These are phyloP conservation scores for Miichthys miiuy DNA, from an alignment of 2,797 vertebrate genomes.

Conservation along the genomic window DNA sequence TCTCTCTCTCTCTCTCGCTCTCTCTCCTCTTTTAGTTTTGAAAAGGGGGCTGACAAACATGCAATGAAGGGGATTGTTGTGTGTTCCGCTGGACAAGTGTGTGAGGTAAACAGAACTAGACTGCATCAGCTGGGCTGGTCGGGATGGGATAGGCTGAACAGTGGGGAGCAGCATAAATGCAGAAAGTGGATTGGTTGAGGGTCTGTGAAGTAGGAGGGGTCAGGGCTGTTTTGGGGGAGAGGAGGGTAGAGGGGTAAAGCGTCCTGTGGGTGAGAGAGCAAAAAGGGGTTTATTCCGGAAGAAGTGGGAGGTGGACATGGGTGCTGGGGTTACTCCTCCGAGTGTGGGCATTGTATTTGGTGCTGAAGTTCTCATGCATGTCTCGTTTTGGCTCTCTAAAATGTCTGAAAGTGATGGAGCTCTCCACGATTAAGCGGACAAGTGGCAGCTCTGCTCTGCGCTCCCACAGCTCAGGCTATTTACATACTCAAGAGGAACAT, in stretches of 20 bases:
- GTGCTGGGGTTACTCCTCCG: slow-evolving; percentile 76
- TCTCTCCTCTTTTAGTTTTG: slow-evolving; percentile 73
- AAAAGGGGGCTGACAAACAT: slow-evolving; percentile 86
- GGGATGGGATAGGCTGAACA: slow-evolving; percentile 65
- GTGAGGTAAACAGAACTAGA: slow-evolving; percentile 84
- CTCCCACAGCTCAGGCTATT: slow-evolving; percentile 85
- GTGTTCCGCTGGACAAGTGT: slow-evolving; percentile 82
- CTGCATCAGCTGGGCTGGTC: slow-evolving; percentile 65
- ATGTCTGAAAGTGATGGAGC: slow-evolving; percentile 83
- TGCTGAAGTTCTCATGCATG: slow-evolving; percentile 82
- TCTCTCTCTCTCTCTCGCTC: neutral
- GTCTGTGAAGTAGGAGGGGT: slow-evolving; percentile 48
- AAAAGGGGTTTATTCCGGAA: slow-evolving; percentile 70
- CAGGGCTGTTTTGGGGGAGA: slow-evolving; percentile 30
- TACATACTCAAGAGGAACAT: slow-evolving; percentile 84
- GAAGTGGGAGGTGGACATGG: slow-evolving; percentile 70
- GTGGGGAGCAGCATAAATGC: slow-evolving; percentile 65
- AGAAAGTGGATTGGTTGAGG: slow-evolving; percentile 61
- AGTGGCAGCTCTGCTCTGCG: slow-evolving; percentile 81
- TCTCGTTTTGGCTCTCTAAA: slow-evolving; percentile 69
- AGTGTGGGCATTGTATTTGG: slow-evolving; percentile 75
- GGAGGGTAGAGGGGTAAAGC: slow-evolving; percentile 30
- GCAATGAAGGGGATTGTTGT: slow-evolving; percentile 86
- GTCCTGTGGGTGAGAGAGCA: slow-evolving; percentile 40
- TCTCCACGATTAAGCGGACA: slow-evolving; percentile 80